Base-by-base conservation (phyloP, 2,113 vertebrate genomes). In the Sander lucioperca region DNA sequence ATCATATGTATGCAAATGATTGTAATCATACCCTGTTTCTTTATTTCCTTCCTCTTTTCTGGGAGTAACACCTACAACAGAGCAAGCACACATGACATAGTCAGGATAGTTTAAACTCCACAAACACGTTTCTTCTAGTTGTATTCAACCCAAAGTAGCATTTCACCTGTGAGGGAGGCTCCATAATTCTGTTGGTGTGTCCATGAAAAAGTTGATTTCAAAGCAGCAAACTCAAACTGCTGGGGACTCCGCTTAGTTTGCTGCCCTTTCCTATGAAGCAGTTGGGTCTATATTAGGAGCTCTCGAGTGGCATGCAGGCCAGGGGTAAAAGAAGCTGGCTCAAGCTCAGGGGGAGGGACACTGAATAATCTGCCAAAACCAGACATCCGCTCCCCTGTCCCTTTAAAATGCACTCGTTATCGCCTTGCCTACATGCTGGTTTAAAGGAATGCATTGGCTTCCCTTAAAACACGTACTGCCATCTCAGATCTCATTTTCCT, bases 211-310 rank as follows among this genome's bases (percentile, higher is more conserved):
- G 50, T 16, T 2, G 61, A 18, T 77, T 65, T 57, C 19, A 25
- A 62, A 77, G 59, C 23, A 71, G 61, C 43, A 58, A 67, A 48
- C 59, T n/a, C 30, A 16, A 58, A 58, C 19, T 16, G 30, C 2
- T 43, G 45, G 30, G 5, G 67, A 23, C 74, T 21, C 43, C 1
- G 12, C 27, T 69, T 15, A 2, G 54, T 72, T 87, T 76, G 74
- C 85, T 80, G 57, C 82, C 80, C 84, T 86, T 81, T 88, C 57
- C 77, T 53, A 15, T 56, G 30, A 70, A 80, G 85, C 84, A 69
- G 70, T 62, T 25, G 80, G 89, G 74, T 88, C 94, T 94, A 95
- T 94, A 93, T 94, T 92, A 85, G 91, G 94, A 94, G 53, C 68
- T 69, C 64, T 72, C 3, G 1, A 30, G 63, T 62, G 91, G 87